Evolutionary conservation across 2,113 vertebrate species (phyloP), one percentile per base, ranked within the genome.

Genomic region (Ivindomyrus marchei): DNA sequence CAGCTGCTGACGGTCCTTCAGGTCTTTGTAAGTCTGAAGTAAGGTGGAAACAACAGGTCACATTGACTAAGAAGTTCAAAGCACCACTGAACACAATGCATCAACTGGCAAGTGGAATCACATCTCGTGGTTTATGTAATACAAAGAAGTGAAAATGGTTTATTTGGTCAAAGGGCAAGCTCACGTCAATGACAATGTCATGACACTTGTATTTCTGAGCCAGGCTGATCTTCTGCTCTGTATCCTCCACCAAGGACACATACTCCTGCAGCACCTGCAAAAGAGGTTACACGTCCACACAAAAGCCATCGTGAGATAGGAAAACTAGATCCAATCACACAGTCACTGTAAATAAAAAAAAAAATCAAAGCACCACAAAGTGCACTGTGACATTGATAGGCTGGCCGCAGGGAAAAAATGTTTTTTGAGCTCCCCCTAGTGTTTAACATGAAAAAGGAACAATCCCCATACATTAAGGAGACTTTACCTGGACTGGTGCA

Each of bases 171-270:
- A 70, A 70, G 62, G 13, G 42, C 13, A 91, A 15, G 39, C 96
- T 96, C 93, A 99, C 98, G 89, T 97, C 97, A 92, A 99, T 99
- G 92, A 97, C 95, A 50, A 99, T 96, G 92, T 98, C 96, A 45
- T 99, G 98, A 93, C 98, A 99, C 92, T 98, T 99, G 92, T 98
- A 97, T 91, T 98, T 99, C 88, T 96, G 96, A 52, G 97, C 98
- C 1, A 99, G 94, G 86, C 94, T 95, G 94, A 99, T 93, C 90
- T 96, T 96, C 11, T 94, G 94, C 47, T 99, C 97, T 0, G 95
- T 91, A n/a, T 98, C 97, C 42, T 99, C 97, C 2, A 99, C 97
- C 74, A 99, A 94, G 36, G 93, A 95, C 56, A 99, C 94, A 0
- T 99, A 99, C 0, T 97, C 97, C 93, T 98, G 96, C 91, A 99